phyloP scores from a whole-genome alignment of 2,797 vertebrate genomes.

The Vespertilio murinus region DNA sequence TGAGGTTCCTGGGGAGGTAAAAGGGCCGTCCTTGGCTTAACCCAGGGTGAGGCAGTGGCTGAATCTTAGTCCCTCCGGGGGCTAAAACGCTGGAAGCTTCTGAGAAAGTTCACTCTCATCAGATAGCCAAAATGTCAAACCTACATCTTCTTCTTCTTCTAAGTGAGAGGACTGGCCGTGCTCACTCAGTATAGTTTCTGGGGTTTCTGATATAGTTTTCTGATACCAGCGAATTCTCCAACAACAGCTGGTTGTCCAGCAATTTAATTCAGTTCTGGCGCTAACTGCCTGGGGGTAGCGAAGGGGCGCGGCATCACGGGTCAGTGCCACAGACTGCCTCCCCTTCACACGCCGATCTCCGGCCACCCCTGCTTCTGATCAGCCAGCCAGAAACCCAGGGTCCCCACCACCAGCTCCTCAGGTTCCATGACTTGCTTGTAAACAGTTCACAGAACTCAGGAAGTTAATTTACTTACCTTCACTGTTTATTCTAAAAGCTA shows the following conservation, averaged over 20 bases:
- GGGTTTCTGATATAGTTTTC: constrained; percentile 43
- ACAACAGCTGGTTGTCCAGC: neutral
- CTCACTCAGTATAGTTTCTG: constrained; percentile 32
- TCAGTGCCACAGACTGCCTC: neutral
- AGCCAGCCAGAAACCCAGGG: neutral
- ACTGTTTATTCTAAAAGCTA: neutral
- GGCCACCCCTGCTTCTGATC: neutral
- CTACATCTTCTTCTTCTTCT: neutral
- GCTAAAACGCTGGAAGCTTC: neutral
- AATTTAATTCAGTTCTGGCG: neutral
- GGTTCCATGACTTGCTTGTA: neutral
- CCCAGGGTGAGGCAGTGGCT: neutral
- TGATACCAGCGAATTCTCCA: constrained; percentile 39
- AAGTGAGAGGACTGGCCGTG: neutral
- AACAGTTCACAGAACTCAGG: neutral
- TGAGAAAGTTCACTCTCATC: neutral
- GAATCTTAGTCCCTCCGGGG: neutral
- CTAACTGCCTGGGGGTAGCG: neutral
- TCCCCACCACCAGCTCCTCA: neutral
- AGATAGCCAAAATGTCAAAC: neutral
- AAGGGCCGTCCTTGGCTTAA: neutral
- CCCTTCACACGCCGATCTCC: neutral
- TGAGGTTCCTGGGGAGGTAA: neutral
- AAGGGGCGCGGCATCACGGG: neutral
- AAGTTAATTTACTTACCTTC: neutral